phyloP scores from a whole-genome alignment of 2,113 vertebrate species.

The Synchiropus splendidus region DNA sequence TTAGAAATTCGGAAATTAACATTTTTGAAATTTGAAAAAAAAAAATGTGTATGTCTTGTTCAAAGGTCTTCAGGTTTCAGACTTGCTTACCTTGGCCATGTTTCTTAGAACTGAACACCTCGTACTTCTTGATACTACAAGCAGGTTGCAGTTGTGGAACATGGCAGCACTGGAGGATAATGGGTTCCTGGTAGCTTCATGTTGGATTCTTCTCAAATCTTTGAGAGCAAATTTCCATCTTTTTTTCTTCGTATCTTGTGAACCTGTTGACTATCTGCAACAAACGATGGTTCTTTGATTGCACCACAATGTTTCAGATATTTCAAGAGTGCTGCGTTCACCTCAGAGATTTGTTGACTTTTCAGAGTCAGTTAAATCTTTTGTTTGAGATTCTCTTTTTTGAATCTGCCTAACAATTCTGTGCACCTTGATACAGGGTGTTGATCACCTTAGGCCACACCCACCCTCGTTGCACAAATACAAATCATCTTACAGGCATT shows the following conservation, averaged over 20 bases:
- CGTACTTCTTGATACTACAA: neutral
- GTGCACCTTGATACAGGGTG: no score
- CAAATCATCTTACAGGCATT: no score
- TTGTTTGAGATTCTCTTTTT: no score
- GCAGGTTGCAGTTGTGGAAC: neutral
- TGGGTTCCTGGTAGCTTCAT: neutral
- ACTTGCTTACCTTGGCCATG: neutral
- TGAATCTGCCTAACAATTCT: no score
- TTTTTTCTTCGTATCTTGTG: neutral
- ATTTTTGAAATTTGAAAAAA: no score
- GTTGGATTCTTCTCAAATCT: neutral
- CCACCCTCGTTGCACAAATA: no score
- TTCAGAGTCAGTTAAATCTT: slow-evolving; percentile 1
- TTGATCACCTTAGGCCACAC: no score
- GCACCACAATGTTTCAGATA: neutral
- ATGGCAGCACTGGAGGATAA: neutral
- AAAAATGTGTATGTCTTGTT: neutral
- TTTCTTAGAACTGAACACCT: neutral
- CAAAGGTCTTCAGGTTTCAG: neutral
- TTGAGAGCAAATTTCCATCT: neutral
- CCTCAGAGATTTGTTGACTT: neutral
- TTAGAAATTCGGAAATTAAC: no score
- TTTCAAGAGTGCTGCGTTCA: neutral
- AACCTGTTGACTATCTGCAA: slow-evolving; percentile 1
- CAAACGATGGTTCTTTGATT: neutral